Evolutionary conservation across 37 sponge, comb jelly and placozoan genomes (phyloP).

Genomic region (Haliclona indistincta): DNA sequence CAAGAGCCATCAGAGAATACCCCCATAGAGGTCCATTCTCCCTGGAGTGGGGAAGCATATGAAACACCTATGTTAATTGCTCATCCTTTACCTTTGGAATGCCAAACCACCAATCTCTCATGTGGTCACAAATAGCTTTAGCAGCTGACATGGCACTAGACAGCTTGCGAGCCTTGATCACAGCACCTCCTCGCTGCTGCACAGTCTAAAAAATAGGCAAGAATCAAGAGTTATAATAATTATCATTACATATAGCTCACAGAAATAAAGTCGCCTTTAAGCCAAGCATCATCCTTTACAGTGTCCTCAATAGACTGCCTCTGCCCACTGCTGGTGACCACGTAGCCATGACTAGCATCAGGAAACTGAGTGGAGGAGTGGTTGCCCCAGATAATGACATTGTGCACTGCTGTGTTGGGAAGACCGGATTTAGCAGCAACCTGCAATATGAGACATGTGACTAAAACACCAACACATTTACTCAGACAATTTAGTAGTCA

Average conservation of each 20-base stretch:
- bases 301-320: slow-evolving; percentile 47
- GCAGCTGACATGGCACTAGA: slow-evolving; percentile 98
- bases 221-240: neutral
- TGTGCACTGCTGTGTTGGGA: slow-evolving; percentile 58
- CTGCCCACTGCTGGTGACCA: slow-evolving; percentile 29
- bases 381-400: slow-evolving; percentile 99
- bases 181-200: slow-evolving; percentile 91
- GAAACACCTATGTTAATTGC: neutral
- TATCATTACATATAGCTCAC: slow-evolving; percentile 25
- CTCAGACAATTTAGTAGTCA: no score
- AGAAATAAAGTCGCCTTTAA: slow-evolving; percentile 94
- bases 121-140: slow-evolving; percentile 96
- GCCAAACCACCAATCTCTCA: slow-evolving; percentile 96
- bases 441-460: slow-evolving; percentile 23
- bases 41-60: slow-evolving; percentile 39
- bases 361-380: slow-evolving; percentile 99
- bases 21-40: slow-evolving; percentile 94
- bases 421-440: slow-evolving; percentile 75
- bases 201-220: slow-evolving; percentile 70
- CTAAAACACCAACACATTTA: no score
- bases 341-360: slow-evolving; percentile 82
- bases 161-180: slow-evolving; percentile 91
- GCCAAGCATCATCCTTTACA: slow-evolving; percentile 93
- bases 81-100: slow-evolving; percentile 53
- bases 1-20: slow-evolving; percentile 79